These are phyloP conservation scores for Dryococelus australis DNA, from an alignment of 2,888 invertebrate genomes.

Conservation along the genomic window DNA sequence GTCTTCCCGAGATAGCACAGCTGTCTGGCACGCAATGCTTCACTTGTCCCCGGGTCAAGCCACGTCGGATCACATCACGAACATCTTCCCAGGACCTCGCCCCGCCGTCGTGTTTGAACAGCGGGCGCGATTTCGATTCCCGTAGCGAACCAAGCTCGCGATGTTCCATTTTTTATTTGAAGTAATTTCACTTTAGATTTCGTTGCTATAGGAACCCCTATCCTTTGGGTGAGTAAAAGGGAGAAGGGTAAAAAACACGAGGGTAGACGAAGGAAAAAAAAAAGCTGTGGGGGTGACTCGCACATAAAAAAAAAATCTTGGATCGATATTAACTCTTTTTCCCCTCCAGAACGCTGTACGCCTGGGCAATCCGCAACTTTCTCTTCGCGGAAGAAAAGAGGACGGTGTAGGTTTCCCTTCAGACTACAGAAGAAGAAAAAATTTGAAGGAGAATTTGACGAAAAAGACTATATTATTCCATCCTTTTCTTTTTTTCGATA, in stretches of 20 bases:
- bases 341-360: constrained; percentile 49
- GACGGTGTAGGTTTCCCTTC: background rate
- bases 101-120: background rate
- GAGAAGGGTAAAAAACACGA: constrained; percentile 60
- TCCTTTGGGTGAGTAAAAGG: constrained; percentile 56
- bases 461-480: background rate
- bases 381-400: constrained; percentile 3
- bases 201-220: constrained; percentile 71
- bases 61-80: too few relatives aligned
- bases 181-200: constrained; percentile 45
- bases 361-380: constrained; percentile 1
- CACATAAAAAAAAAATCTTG: constrained; percentile 66
- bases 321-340: constrained; percentile 76
- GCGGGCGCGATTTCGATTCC: background rate
- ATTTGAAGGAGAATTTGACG: background rate
- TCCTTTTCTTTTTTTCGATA: background rate
- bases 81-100: too few relatives aligned
- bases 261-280: constrained; percentile 65
- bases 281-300: constrained; percentile 68
- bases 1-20: too few relatives aligned
- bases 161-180: constrained; percentile 46
- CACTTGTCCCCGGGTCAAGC: too few relatives aligned
- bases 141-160: background rate
- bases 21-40: too few relatives aligned
- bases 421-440: background rate